Percentiles rank a stretch among this genome's conserved stretches.
phyloP scores from a whole-genome alignment of 2,113 vertebrate species.

The Calyptomena viridis region DNA sequence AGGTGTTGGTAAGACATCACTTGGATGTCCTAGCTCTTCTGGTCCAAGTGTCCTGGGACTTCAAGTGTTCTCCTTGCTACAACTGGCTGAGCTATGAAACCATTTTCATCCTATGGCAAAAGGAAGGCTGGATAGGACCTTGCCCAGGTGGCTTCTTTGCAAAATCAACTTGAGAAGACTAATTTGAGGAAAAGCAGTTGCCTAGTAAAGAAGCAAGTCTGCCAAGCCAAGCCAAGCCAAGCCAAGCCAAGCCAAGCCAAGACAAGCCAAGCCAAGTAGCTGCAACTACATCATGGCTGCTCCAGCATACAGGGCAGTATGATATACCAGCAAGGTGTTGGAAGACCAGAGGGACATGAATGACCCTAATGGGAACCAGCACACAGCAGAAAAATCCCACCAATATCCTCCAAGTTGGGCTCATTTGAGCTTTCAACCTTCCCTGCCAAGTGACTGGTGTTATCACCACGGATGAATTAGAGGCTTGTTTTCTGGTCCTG shows the following conservation, averaged over 20 bases:
- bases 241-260: too few species aligned
- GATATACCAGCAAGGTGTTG: not conserved
- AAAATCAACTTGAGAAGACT: not conserved
- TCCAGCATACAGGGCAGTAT: fast-evolving
- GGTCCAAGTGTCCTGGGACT: not conserved
- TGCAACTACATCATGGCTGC: fast-evolving
- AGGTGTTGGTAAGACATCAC: not conserved
- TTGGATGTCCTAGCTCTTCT: not conserved
- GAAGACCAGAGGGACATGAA: not conserved
- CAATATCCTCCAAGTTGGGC: not conserved
- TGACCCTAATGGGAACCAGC: not conserved
- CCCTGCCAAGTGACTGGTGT: not conserved
- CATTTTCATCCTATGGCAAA: not conserved
- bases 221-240: too few species aligned
- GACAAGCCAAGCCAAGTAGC: too few species aligned
- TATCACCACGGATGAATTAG: not conserved
- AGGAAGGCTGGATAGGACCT: not conserved
- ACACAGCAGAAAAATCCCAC: not conserved
- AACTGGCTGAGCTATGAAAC: not conserved
- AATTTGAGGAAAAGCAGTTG: not conserved
- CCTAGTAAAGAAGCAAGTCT: not conserved
- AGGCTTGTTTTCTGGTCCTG: conserved; percentile 8
- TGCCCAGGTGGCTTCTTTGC: not conserved
- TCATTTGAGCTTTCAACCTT: not conserved
- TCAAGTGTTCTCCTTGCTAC: not conserved